Conservation (phyloP, 2,113 vertebrate species). For the Cynoglossus semilaevis region DNA sequence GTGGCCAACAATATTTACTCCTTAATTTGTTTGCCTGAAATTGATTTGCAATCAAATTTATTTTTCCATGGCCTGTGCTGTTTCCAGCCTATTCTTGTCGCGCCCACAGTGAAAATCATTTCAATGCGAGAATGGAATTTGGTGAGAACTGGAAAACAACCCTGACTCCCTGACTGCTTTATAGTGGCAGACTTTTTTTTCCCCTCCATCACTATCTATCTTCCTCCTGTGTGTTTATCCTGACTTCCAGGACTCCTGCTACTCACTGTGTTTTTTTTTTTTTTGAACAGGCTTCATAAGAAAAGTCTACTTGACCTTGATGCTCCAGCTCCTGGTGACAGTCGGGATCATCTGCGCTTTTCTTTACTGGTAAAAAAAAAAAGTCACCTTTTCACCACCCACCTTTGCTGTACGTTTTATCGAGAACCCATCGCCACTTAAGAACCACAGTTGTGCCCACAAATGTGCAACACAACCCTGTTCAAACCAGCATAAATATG, state of each 20-base stretch:
- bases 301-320: slow-evolving; percentile 81
- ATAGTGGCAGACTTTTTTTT: slow-evolving; percentile 14
- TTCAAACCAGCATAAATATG: slow-evolving; percentile 9
- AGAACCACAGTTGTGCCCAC: background rate
- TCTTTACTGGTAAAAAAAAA: slow-evolving; percentile 78
- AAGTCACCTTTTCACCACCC: background rate
- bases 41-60: slow-evolving; percentile 48
- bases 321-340: slow-evolving; percentile 77
- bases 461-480: background rate
- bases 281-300: slow-evolving; percentile 76
- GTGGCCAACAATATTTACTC: slow-evolving; percentile 15
- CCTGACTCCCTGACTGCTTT: slow-evolving; percentile 3
- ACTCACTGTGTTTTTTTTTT: slow-evolving; percentile 4
- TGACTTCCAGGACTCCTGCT: background rate
- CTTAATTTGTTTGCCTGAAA: slow-evolving; percentile 42
- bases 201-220: background rate
- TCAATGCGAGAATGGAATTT: slow-evolving; percentile 31
- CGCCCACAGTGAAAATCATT: slow-evolving; percentile 17
- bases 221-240: slow-evolving; percentile 1
- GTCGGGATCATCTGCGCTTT: slow-evolving; percentile 77
- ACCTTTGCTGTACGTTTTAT: slow-evolving; percentile 7
- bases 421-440: background rate
- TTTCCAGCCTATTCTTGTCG: slow-evolving; percentile 22
- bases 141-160: slow-evolving; percentile 26
- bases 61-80: slow-evolving; percentile 15